A percentile compares a stretch with the other conserved stretches of the same genome.
phyloP scores from a whole-genome alignment of 2,888 invertebrate species.

The Cheilosia pagana region DNA sequence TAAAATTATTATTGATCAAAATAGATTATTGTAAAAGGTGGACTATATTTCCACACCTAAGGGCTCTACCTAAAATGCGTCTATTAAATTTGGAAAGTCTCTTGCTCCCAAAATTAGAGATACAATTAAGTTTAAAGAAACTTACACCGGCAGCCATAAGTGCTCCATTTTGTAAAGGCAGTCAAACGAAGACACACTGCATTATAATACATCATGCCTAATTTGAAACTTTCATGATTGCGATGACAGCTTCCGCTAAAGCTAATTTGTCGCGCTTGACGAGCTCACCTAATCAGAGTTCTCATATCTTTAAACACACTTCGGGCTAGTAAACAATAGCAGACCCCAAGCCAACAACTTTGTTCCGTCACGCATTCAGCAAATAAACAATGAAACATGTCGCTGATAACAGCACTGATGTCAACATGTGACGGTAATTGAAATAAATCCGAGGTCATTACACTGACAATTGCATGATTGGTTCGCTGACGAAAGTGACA shows the following conservation, averaged over 20 bases:
- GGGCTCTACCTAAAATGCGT: no score
- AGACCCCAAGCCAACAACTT: background rate
- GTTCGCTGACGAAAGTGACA: slow-evolving; percentile 14
- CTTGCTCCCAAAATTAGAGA: no score
- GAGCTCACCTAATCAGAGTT: slow-evolving; percentile 31
- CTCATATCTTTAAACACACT: slow-evolving; percentile 10
- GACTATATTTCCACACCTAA: no score
- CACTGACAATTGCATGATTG: slow-evolving; percentile 38
- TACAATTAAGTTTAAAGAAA: no score
- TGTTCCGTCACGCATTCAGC: slow-evolving; percentile 32
- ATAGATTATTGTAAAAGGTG: no score
- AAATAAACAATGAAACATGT: slow-evolving; percentile 14
- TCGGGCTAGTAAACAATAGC: background rate
- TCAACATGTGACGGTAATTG: slow-evolving; percentile 27
- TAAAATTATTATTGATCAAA: no score
- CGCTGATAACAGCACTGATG: slow-evolving; percentile 14
- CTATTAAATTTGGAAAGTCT: no score
- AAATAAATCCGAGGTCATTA: slow-evolving; percentile 41
- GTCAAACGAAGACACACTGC: no score
- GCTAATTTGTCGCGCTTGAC: slow-evolving; percentile 25
- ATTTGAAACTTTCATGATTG: slow-evolving; percentile 17
- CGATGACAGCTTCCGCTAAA: slow-evolving; percentile 18
- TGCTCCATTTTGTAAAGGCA: no score
- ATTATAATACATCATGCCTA: background rate
- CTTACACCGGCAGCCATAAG: no score